Conservation (phyloP, 2,113 vertebrate species). For the Hippopotamus amphibius region DNA sequence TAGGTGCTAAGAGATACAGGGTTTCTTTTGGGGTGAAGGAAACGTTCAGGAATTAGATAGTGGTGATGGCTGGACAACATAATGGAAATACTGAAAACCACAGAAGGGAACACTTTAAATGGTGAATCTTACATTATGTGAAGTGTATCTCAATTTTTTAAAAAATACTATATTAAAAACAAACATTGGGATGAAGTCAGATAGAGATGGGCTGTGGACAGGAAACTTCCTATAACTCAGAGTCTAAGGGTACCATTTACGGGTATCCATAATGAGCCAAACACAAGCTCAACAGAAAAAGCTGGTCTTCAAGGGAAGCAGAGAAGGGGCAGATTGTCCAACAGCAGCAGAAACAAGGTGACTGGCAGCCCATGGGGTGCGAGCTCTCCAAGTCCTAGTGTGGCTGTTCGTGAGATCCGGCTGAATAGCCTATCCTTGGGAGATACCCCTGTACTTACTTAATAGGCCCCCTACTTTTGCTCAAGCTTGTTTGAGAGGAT, state of each 20-base stretch:
- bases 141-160: neutral
- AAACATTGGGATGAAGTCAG: neutral
- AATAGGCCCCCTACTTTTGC: neutral
- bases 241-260: neutral
- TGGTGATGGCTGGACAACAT: neutral
- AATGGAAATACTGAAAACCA: neutral
- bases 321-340: neutral
- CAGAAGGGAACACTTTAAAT: neutral
- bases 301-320: neutral
- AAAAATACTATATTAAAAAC: neutral
- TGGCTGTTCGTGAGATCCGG: neutral
- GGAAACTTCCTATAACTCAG: neutral
- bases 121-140: neutral
- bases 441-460: neutral
- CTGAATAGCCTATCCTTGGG: neutral
- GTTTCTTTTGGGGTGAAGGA: neutral
- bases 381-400: neutral
- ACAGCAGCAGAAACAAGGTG: neutral
- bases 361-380: neutral
- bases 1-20: neutral
- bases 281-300: neutral
- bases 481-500: neutral
- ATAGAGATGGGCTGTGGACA: neutral
- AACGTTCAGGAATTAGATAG: slow-evolving; percentile 18
- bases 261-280: neutral